These are phyloP conservation scores for Diarsia rubi DNA, from an alignment of 2,888 invertebrate species.

Conservation along the genomic window DNA sequence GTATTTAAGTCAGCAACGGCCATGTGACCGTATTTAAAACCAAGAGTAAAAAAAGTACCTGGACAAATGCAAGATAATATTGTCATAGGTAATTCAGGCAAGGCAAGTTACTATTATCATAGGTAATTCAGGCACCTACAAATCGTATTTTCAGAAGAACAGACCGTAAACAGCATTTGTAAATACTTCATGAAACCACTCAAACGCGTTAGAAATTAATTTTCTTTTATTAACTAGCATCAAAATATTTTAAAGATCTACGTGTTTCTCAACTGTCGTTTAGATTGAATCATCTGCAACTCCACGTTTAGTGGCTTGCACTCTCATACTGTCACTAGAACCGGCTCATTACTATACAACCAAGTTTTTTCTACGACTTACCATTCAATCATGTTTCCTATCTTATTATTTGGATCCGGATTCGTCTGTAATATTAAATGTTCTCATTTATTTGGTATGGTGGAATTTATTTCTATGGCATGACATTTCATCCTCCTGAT, in stretches of 20 bases:
- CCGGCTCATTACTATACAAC: constrained; percentile 67
- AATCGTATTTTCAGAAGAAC: background rate
- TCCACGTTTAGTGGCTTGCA: constrained; percentile 6
- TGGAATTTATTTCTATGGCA: background rate
- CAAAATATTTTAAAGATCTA: background rate
- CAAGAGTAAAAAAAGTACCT: too few relatives aligned
- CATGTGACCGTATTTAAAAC: background rate
- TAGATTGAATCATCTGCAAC: constrained; percentile 39
- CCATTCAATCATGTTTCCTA: constrained; percentile 49
- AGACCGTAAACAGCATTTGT: background rate
- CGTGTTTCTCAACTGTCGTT: background rate
- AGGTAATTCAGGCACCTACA: background rate
- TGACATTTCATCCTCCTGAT: background rate
- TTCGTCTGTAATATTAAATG: constrained; percentile 21
- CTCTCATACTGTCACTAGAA: constrained; percentile 64
- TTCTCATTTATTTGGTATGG: background rate
- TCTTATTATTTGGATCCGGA: constrained; percentile 50
- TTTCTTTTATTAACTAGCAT: background rate
- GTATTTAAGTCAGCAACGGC: background rate
- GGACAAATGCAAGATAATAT: background rate
- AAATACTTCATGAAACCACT: background rate
- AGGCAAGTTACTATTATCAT: background rate
- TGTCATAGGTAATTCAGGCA: background rate
- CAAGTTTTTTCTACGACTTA: constrained; percentile 49
- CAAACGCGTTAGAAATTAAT: background rate